Conservation (phyloP, 2,797 vertebrate species). For the Phylloscopus collybita region DNA sequence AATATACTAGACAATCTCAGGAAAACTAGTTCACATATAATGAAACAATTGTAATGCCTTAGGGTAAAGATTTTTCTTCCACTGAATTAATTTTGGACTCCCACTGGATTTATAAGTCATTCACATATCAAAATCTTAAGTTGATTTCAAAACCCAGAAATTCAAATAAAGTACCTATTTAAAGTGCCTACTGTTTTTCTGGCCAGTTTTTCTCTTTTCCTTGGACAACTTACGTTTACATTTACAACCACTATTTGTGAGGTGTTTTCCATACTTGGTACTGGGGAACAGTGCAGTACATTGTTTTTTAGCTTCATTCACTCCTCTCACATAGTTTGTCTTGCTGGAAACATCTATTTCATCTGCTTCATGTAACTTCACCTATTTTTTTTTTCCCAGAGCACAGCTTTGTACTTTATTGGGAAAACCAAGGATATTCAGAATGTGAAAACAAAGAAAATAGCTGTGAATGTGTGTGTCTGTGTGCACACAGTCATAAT, state of each 20-base stretch:
- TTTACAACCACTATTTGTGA: neutral
- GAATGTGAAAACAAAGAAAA: constrained; percentile 26
- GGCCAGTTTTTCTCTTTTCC: neutral
- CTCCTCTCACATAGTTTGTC: neutral
- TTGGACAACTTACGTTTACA: neutral
- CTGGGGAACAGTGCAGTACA: neutral
- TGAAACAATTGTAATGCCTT: neutral
- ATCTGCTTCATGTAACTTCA: neutral
- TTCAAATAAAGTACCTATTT: neutral
- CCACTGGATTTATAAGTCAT: constrained; percentile 12
- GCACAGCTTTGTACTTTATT: neutral
- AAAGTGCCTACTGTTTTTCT: neutral
- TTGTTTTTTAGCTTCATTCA: neutral
- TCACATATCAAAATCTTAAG: neutral
- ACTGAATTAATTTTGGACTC: neutral
- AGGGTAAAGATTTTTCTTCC: neutral
- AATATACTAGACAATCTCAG: neutral
- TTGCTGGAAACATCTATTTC: neutral
- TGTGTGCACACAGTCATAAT: neutral
- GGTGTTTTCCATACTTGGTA: neutral
- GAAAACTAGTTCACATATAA: neutral
- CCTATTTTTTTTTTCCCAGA: neutral
- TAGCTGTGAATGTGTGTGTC: neutral
- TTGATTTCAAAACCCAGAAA: constrained; percentile 17
- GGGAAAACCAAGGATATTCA: neutral